These are phyloP conservation scores for Shargacucullia verbasci DNA, from an alignment of 2,888 invertebrate species.

Conservation along the genomic window DNA sequence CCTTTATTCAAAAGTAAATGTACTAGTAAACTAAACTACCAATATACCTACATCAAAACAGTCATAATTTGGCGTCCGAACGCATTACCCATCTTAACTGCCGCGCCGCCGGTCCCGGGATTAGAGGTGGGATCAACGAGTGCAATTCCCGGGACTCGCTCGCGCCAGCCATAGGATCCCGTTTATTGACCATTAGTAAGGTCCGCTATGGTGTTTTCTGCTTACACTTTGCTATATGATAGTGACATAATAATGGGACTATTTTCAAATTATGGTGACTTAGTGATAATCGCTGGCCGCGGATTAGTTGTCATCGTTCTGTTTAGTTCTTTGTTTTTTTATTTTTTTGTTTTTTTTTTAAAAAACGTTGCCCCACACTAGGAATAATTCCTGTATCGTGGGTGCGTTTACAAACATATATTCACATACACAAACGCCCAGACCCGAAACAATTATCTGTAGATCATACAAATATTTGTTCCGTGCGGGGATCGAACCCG, in stretches of 20 bases:
- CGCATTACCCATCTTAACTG: conserved; percentile 66
- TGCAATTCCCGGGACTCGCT: conserved; percentile 62
- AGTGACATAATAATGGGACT: conserved; percentile 55
- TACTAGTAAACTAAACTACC: conserved; percentile 16
- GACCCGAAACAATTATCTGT: too few species aligned
- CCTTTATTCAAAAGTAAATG: background rate
- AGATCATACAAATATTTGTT: too few species aligned
- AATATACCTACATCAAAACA: conserved; percentile 46
- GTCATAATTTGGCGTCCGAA: conserved; percentile 56
- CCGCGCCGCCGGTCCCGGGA: conserved; percentile 57
- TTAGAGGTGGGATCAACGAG: conserved; percentile 68
- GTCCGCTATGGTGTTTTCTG: conserved; percentile 58
- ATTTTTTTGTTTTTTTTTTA: too few species aligned
- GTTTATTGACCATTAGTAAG: conserved; percentile 73
- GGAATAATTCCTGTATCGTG: too few species aligned
- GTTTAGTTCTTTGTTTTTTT: conserved; percentile 20
- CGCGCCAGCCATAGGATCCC: conserved; percentile 63
- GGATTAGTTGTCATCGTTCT: conserved; percentile 27
- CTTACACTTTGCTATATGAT: conserved; percentile 51
- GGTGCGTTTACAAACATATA: too few species aligned
- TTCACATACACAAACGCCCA: too few species aligned
- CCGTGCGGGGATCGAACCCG: too few species aligned
- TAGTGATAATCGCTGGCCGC: conserved; percentile 34
- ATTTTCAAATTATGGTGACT: conserved; percentile 54
- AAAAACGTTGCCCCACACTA: too few species aligned